phyloP scores from a whole-genome alignment of 2,888 invertebrate genomes.

The Deroplatys truncata region DNA sequence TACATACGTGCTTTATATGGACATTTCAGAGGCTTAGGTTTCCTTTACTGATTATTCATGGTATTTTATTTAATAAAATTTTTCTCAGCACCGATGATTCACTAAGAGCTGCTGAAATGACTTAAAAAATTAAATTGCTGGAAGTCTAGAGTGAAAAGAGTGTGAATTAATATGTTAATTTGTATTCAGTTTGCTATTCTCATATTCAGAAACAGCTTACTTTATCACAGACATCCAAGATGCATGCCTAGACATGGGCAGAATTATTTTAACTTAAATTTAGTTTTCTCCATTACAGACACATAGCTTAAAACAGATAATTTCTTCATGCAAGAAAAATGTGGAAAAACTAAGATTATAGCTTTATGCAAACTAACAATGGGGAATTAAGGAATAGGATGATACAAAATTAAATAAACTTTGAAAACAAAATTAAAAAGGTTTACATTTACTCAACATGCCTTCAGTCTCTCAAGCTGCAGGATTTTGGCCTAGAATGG shows the following conservation, averaged over 20 bases:
- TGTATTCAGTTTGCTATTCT: no score
- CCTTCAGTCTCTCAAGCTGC: slow-evolving; percentile 57
- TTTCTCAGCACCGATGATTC: no score
- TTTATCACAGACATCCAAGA: no score
- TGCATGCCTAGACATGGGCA: background rate
- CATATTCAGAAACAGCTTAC: no score
- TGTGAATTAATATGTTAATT: no score
- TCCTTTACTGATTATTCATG: no score
- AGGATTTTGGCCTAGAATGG: slow-evolving; percentile 56
- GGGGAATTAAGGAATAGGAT: background rate
- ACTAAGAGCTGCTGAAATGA: no score
- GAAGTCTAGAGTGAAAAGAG: no score
- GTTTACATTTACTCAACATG: slow-evolving; percentile 49
- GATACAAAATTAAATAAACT: slow-evolving; percentile 25
- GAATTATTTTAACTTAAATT: background rate
- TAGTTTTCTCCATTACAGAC: background rate
- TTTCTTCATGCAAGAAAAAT: background rate
- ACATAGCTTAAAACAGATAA: background rate
- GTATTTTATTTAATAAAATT: no score
- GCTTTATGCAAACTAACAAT: background rate
- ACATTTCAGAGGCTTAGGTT: no score
- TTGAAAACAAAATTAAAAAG: slow-evolving; percentile 35
- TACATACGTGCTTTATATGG: no score
- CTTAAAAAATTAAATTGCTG: no score
- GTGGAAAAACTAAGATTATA: background rate